These are phyloP conservation scores for Danionella cerebrum DNA, from an alignment of 2,113 vertebrate genomes.

Conservation along the genomic window DNA sequence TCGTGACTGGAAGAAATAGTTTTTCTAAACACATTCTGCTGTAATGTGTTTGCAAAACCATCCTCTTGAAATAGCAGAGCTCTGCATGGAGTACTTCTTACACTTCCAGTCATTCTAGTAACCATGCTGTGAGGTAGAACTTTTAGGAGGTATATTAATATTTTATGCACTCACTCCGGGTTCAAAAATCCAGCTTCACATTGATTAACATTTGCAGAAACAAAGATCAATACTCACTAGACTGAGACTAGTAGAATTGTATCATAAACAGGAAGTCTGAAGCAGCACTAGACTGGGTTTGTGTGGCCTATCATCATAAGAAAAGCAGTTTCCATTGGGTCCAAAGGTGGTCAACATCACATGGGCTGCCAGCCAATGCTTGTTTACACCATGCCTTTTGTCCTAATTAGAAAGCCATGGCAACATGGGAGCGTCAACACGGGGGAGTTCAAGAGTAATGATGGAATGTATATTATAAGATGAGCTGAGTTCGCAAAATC, in stretches of 20 bases:
- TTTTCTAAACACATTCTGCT: too few species aligned
- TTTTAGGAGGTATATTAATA: conserved; percentile 1
- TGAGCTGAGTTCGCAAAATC: background rate
- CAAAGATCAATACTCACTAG: conserved; percentile 5
- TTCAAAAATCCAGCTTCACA: background rate
- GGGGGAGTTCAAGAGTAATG: background rate
- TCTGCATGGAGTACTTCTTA: background rate
- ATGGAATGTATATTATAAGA: conserved; percentile 17
- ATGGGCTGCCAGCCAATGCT: conserved; percentile 7
- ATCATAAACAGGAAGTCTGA: background rate
- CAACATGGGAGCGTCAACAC: background rate
- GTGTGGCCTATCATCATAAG: conserved; percentile 21
- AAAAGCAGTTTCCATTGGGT: conserved; percentile 23
- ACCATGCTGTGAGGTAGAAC: background rate
- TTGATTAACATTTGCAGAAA: conserved; percentile 24
- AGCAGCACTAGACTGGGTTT: too few species aligned
- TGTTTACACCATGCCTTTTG: conserved; percentile 11
- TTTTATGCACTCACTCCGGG: conserved; percentile 7
- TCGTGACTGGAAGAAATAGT: too few species aligned
- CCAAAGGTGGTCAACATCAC: conserved; percentile 35
- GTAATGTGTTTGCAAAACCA: too few species aligned
- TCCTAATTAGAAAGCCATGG: conserved; percentile 14
- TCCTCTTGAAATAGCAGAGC: too few species aligned
- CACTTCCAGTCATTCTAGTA: background rate
- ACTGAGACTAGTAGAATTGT: background rate